phyloP scores from a whole-genome alignment of 1,140 invertebrate genomes.

The Scaptomyza pallida region DNA sequence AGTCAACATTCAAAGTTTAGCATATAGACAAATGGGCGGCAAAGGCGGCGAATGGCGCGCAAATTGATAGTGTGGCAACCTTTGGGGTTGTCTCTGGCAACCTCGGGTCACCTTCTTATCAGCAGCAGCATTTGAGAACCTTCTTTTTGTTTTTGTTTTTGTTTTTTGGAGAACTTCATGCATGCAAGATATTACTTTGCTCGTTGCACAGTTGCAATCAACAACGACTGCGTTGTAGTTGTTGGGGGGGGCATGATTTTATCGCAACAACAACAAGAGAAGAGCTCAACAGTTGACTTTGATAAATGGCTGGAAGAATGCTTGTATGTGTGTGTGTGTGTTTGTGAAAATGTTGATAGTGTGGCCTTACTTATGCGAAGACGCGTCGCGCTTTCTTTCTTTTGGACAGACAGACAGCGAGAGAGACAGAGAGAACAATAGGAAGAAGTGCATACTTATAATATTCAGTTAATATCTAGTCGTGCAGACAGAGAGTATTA shows the following conservation, averaged over 20 bases:
- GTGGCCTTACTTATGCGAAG: slow-evolving; percentile 45
- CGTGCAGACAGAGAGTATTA: neutral
- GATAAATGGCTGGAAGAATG: slow-evolving; percentile 47
- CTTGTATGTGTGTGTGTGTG: neutral
- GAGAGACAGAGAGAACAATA: slow-evolving; percentile 3
- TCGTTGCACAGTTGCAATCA: neutral
- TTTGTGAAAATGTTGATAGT: slow-evolving; percentile 31
- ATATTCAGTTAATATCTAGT: neutral
- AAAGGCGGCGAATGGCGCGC: neutral
- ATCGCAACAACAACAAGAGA: slow-evolving; percentile 27
- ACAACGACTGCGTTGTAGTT: neutral
- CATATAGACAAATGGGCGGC: neutral
- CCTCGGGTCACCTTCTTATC: neutral
- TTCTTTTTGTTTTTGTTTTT: neutral
- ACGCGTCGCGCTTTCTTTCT: slow-evolving; percentile 38
- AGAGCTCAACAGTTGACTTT: slow-evolving; percentile 39
- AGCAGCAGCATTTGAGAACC: neutral
- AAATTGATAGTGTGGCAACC: neutral
- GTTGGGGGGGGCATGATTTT: slow-evolving; percentile 45
- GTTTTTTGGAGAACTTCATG: neutral
- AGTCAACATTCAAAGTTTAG: neutral
- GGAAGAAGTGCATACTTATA: neutral
- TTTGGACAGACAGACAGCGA: slow-evolving; percentile 17
- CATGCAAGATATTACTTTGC: neutral
- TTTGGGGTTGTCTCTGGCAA: neutral